phyloP scores from a whole-genome alignment of 2,888 invertebrate species.

The Platypus cylindrus region DNA sequence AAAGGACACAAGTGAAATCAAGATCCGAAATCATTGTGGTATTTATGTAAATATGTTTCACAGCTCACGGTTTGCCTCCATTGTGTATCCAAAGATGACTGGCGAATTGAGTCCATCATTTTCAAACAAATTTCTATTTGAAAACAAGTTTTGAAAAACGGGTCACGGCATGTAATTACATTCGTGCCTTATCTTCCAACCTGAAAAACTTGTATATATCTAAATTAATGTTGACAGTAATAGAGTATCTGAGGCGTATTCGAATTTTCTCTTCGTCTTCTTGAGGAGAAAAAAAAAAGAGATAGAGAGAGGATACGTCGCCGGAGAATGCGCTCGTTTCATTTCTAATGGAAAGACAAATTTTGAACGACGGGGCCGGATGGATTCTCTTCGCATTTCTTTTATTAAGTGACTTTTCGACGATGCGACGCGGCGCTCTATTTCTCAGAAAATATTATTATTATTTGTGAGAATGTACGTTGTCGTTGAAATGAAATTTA shows the following conservation, averaged over 20 bases:
- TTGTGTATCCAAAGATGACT: too few relatives aligned
- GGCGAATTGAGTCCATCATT: too few relatives aligned
- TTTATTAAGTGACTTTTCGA: constrained; percentile 13
- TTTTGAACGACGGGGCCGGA: constrained; percentile 12
- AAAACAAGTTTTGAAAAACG: too few relatives aligned
- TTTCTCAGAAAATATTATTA: constrained; percentile 6
- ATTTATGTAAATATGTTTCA: too few relatives aligned
- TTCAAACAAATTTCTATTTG: too few relatives aligned
- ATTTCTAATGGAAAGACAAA: constrained; percentile 14
- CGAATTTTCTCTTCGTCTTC: constrained; percentile 17
- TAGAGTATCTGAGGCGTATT: constrained; percentile 19
- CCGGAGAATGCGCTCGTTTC: constrained; percentile 12
- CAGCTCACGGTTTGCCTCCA: too few relatives aligned
- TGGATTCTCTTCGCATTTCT: constrained; percentile 15
- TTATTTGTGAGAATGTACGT: constrained; percentile 1
- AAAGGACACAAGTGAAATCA: too few relatives aligned
- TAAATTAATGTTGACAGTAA: constrained; percentile 27
- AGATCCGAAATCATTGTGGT: too few relatives aligned
- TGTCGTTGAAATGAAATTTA: constrained; percentile 5
- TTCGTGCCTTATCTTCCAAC: constrained; percentile 22
- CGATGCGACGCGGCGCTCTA: constrained; percentile 7
- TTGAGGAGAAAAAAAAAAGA: too few relatives aligned
- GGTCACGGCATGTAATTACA: constrained; percentile 23
- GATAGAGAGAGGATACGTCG: constrained; percentile 18
- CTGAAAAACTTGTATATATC: constrained; percentile 21